phyloP scores from a whole-genome alignment of 2,113 vertebrate genomes.

The Scophthalmus maximus region DNA sequence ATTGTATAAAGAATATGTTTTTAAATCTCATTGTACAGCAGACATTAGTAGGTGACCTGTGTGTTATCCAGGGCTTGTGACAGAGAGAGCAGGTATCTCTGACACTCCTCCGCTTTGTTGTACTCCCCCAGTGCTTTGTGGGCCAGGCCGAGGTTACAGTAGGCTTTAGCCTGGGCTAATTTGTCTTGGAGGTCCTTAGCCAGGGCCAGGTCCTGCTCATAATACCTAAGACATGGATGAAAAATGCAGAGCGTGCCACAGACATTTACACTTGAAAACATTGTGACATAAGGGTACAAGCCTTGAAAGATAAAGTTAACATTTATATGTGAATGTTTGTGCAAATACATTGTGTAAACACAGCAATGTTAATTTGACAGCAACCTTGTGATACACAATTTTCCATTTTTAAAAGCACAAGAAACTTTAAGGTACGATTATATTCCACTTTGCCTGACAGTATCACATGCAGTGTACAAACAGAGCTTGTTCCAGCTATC shows the following conservation, averaged over 20 bases:
- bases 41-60: slow-evolving; percentile 70
- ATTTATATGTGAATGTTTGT: too few relatives aligned
- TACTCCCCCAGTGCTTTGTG: slow-evolving; percentile 93
- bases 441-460: too few relatives aligned
- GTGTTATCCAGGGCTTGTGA: slow-evolving; percentile 92
- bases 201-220: slow-evolving; percentile 93
- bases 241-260: neutral
- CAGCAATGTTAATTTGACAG: too few relatives aligned
- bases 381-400: too few relatives aligned
- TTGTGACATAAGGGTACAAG: neutral
- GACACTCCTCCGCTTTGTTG: slow-evolving; percentile 93
- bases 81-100: slow-evolving; percentile 92
- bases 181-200: slow-evolving; percentile 96
- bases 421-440: too few relatives aligned
- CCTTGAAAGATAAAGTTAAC: neutral
- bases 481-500: too few relatives aligned
- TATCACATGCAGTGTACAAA: too few relatives aligned
- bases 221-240: slow-evolving; percentile 77
- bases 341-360: too few relatives aligned
- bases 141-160: slow-evolving; percentile 95
- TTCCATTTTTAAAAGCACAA: too few relatives aligned
- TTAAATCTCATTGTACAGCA: neutral
- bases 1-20: neutral
- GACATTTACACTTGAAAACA: neutral
- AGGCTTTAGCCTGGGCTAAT: slow-evolving; percentile 95